A percentile compares a stretch with the other conserved stretches of the same genome.
These are phyloP conservation scores for Phainopepla nitens DNA, from an alignment of 2,113 vertebrate species.

Conservation along the genomic window DNA sequence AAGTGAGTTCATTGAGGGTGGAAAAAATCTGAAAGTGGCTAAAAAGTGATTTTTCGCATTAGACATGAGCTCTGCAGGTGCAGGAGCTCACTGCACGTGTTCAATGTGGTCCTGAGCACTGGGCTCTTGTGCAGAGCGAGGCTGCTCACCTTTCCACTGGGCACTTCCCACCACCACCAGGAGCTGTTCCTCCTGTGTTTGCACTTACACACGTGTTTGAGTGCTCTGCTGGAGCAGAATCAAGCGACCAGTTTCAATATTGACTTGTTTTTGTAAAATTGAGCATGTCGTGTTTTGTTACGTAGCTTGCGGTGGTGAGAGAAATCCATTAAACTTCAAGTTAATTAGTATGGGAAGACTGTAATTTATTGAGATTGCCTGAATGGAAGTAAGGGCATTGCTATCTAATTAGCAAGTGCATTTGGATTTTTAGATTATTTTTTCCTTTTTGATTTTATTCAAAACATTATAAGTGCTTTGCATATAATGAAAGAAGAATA, in stretches of 20 bases:
- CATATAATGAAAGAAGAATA: not conserved
- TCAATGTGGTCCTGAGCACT: not conserved
- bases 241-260: not conserved
- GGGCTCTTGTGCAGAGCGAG: accelerated
- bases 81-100: accelerated
- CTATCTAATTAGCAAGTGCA: not conserved
- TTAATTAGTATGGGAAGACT: constrained; percentile 8
- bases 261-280: not conserved
- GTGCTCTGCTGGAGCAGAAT: not conserved
- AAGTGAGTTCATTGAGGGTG: accelerated
- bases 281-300: not conserved
- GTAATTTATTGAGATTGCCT: not conserved
- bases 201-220: not conserved
- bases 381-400: not conserved
- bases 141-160: not conserved
- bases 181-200: not conserved
- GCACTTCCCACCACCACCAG: not conserved
- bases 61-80: not conserved
- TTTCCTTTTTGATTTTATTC: not conserved
- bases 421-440: not conserved
- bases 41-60: not conserved
- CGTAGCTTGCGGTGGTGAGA: not conserved
- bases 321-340: constrained; percentile 30
- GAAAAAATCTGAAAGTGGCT: not conserved
- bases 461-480: not conserved